Evolutionary conservation across 2,888 invertebrate species (phyloP), one percentile per base, ranked within the genome.

Genomic region (Athetis lepigone): DNA sequence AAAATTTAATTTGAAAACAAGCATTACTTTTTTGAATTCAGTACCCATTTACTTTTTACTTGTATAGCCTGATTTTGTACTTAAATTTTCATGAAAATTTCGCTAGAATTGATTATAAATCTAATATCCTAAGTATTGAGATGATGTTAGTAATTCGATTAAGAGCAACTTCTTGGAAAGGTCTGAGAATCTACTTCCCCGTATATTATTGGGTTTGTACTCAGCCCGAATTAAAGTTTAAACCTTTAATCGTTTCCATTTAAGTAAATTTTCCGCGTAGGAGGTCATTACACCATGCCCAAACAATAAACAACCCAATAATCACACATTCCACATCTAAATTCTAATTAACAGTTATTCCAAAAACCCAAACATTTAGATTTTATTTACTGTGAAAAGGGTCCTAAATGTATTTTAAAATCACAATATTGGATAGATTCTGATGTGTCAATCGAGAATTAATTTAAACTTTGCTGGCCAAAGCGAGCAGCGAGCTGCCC

Each of bases 381-480:
- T 67, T 79, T 82, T 79, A 78, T 82, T 82, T 80, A 81, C 82
- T 84, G 80, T 80, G 81, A 81, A 85, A 86, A 84, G 80, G 82
- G 77, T 81, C 79, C 81, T 80, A 76, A 77, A 85, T 85, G 87
- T 84, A 84, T 88, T 91, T 89, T 86, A 88, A 91, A 92, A 92
- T 90, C 89, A 88, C 85, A 86, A 84, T 85, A 86, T 86, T 83
- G 87, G 85, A 85, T 85, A 86, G 89, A 89, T 88, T 88, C 84
- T 88, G 88, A 90, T 91, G 88, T 92, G 91, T 92, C 93, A 92
- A 93, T 92, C 87, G 88, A 86, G 90, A 93, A 93, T 93, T 93
- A 92, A 94, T 94, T 94, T 92, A 93, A 94, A 93, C 91, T 93
- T 93, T 90, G 88, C 89, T 88, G 86, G 87, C 85, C 89, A 90